These are phyloP conservation scores for Rhipidura dahli DNA, from an alignment of 2,113 vertebrate genomes.

Conservation along the genomic window DNA sequence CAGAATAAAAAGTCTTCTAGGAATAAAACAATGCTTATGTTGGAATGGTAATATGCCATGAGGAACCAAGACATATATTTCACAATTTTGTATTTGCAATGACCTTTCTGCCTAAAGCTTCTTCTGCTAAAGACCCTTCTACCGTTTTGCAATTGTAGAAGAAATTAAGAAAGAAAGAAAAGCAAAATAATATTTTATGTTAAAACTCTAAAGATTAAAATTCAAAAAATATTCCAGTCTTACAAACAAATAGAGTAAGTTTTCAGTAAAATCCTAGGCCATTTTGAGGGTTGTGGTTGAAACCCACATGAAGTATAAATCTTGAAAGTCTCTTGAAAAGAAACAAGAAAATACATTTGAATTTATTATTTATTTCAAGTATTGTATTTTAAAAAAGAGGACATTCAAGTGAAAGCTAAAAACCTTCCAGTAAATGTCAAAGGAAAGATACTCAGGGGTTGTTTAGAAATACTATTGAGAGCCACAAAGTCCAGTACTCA, in stretches of 20 bases:
- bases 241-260: background rate
- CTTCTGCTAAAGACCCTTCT: too few species aligned
- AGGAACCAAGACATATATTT: background rate
- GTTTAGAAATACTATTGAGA: background rate
- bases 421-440: background rate
- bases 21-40: background rate
- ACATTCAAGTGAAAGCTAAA: background rate
- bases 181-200: background rate
- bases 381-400: background rate
- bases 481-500: background rate
- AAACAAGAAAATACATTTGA: background rate
- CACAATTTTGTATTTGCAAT: background rate
- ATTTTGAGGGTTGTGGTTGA: background rate
- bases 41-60: background rate
- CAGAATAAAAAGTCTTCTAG: background rate
- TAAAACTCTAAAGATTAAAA: background rate
- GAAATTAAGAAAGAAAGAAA: background rate
- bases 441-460: background rate
- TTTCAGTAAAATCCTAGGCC: background rate
- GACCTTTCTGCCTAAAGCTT: background rate
- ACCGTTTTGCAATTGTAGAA: background rate
- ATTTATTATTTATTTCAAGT: background rate
- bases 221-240: background rate
- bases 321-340: background rate
- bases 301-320: background rate